phyloP scores from a whole-genome alignment of 1,140 invertebrate genomes.

The Chrysoperla carnea region DNA sequence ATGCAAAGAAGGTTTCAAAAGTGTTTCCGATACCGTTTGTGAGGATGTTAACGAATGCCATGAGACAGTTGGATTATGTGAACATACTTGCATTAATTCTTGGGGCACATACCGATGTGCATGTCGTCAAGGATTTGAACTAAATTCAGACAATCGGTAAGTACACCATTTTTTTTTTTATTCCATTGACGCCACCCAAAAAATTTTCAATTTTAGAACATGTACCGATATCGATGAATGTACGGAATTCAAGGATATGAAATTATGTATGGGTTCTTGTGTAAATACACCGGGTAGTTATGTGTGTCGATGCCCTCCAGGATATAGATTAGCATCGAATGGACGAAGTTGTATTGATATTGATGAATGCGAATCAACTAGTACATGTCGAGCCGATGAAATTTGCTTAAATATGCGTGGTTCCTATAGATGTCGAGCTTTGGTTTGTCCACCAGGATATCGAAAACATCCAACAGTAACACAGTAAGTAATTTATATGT shows the following conservation, averaged over 20 bases:
- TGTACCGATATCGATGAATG: slow-evolving; percentile 84
- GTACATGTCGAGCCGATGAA: slow-evolving; percentile 44
- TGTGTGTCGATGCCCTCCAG: slow-evolving; percentile 67
- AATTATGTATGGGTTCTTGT: slow-evolving; percentile 70
- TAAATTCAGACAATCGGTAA: slow-evolving; percentile 52
- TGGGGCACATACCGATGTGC: slow-evolving; percentile 68
- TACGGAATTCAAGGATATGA: slow-evolving; percentile 42
- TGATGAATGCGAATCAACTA: slow-evolving; percentile 61
- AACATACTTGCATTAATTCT: slow-evolving; percentile 69
- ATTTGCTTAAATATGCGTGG: slow-evolving; percentile 85
- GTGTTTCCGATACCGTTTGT: slow-evolving; percentile 31
- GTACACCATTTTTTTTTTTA: background rate
- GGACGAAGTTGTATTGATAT: slow-evolving; percentile 66
- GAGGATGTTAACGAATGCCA: slow-evolving; percentile 49
- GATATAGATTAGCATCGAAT: slow-evolving; percentile 56
- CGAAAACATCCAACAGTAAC: slow-evolving; percentile 46
- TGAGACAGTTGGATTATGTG: slow-evolving; percentile 43
- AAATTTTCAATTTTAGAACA: slow-evolving; percentile 27
- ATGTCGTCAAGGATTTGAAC: slow-evolving; percentile 52
- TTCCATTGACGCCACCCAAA: background rate
- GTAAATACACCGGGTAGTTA: slow-evolving; percentile 78
- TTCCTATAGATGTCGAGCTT: slow-evolving; percentile 66
- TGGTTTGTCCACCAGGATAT: slow-evolving; percentile 73
- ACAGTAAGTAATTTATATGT: slow-evolving; percentile 42
- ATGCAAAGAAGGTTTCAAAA: slow-evolving; percentile 56